Evolutionary conservation across 2,113 vertebrate genomes (phyloP), one percentile per base, ranked within the genome.

Genomic region (Eurystomus gularis): DNA sequence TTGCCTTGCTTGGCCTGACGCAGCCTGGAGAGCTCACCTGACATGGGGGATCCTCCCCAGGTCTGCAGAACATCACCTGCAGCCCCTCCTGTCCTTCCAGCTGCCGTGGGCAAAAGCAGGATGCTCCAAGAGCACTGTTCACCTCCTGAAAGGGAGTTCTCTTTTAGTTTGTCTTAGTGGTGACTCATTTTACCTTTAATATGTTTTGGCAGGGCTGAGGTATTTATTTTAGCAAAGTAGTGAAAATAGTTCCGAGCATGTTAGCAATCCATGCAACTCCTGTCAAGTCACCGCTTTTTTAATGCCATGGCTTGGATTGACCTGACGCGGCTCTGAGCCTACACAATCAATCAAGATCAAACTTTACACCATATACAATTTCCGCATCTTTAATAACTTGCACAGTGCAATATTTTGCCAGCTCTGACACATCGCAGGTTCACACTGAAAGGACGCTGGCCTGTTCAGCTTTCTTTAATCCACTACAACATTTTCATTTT

Each of bases 1-100:
- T 12, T 2, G 1, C 33, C 28, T 18, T 33, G n/a, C 62, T 11
- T 1, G 1, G 17, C 9, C 7, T 9, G 8, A 24, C 10, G 4
- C 10, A 9, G 11, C 46, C n/a, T 3, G 8, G 17, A 42, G 46
- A 52, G 14, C 55, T 33, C 7, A 8, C 20, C 17, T 8, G 2
- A 2, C n/a, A 3, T 1, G 26, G 39, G 16, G 25, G 29, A 48
- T 28, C 64, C 5, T 24, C 29, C 31, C 21, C 1, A 3, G 66
- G 4, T 15, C 37, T 17, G 31, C 49, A 21, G 39, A 49, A 26
- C 39, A 31, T 20, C 7, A 2, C 16, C 11, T 7, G 35, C 42
- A 21, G 28, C 55, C 57, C 44, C 85, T 33, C 5, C 3, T 5
- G 2, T 5, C 40, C 31, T 3, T 8, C 70, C 58, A 11, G 68